A percentile compares a stretch with the other conserved stretches of the same genome.
Conservation (phyloP, 2,113 vertebrate species). For the Diadophis punctatus region DNA sequence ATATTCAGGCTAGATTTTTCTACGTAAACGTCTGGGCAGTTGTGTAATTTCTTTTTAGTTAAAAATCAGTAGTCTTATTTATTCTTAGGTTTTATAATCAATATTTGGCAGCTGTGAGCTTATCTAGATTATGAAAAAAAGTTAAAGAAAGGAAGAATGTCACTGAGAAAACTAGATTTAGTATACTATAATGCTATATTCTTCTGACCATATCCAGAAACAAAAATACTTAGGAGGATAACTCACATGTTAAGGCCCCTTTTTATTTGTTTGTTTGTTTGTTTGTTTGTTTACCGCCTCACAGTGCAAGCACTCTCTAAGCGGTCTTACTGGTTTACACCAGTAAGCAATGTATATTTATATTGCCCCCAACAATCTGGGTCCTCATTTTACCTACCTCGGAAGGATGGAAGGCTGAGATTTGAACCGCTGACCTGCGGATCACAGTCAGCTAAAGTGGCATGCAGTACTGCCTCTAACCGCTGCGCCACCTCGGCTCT, state of each 20-base stretch:
- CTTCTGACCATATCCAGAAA: neutral
- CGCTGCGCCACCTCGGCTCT: too few species aligned
- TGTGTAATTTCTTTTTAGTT: neutral
- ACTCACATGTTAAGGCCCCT: neutral
- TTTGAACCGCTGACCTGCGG: too few species aligned
- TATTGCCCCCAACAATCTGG: too few species aligned
- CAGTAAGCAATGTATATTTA: too few species aligned
- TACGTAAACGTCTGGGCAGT: neutral
- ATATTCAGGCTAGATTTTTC: neutral
- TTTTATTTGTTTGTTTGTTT: too few species aligned
- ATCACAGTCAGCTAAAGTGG: too few species aligned
- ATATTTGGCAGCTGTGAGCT: neutral
- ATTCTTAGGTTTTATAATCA: neutral
- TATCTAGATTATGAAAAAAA: neutral
- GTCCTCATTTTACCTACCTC: too few species aligned
- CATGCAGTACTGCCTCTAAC: too few species aligned
- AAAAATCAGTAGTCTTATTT: neutral
- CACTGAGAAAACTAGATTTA: neutral
- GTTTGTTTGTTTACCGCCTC: too few species aligned
- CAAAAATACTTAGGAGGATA: neutral
- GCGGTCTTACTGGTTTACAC: too few species aligned
- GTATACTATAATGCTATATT: neutral
- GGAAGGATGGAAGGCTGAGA: too few species aligned
- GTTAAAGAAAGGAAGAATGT: neutral
- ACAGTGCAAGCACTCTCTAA: too few species aligned